Conservation (phyloP, 2,797 vertebrate species). For the Neostethus bicornis region DNA sequence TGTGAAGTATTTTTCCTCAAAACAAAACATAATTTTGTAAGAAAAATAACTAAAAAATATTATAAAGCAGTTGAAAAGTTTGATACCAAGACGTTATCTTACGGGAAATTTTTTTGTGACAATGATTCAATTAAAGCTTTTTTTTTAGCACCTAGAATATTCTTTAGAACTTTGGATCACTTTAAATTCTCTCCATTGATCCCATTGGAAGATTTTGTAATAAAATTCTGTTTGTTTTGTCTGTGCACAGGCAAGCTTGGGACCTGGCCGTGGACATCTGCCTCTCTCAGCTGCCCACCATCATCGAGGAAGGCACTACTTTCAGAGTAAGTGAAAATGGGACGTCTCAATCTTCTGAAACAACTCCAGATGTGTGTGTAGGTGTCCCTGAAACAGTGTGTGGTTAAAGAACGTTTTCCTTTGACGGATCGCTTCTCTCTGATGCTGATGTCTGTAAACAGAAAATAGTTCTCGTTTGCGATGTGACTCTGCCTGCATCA, state of each 20-base stretch:
- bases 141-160: too few species aligned
- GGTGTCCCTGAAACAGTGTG: constrained; percentile 50
- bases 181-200: too few species aligned
- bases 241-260: constrained; percentile 91
- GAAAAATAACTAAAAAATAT: too few species aligned
- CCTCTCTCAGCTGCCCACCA: constrained; percentile 96
- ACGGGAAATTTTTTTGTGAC: too few species aligned
- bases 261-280: constrained; percentile 98
- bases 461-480: constrained; percentile 43
- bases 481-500: constrained; percentile 39
- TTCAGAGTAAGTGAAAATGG: constrained; percentile 88
- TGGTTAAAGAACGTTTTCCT: constrained; percentile 10
- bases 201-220: background rate
- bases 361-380: constrained; percentile 5
- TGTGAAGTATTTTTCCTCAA: too few species aligned
- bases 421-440: constrained; percentile 53
- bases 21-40: too few species aligned
- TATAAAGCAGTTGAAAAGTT: too few species aligned
- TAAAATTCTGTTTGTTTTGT: constrained; percentile 18
- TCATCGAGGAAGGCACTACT: constrained; percentile 96
- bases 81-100: too few species aligned
- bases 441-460: constrained; percentile 33
- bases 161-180: too few species aligned
- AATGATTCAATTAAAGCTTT: too few species aligned
- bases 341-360: background rate